Evolutionary conservation across 2,797 vertebrate genomes (phyloP), one percentile per base, ranked within the genome.

Genomic region (Chlorospingus flavigularis): DNA sequence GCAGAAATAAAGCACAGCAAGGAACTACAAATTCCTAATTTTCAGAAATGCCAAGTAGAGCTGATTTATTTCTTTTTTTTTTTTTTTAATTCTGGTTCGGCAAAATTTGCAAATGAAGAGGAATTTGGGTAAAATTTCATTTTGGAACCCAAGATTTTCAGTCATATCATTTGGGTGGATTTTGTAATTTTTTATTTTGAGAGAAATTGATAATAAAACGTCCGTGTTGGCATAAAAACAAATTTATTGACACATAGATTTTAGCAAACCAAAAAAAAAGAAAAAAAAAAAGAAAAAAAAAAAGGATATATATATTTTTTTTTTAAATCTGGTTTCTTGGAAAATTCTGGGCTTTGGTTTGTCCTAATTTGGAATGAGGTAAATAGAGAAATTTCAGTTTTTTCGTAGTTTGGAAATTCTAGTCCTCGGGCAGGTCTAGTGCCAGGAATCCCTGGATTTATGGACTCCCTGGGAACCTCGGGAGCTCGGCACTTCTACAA

Each of bases 401-500:
- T 85, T 55, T 66, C 2, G 33, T 6, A 1, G 61, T 55, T 72
- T 82, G 92, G 74, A 40, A 82, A 82, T 67, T 45, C 67, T 94
- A 76, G 62, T 95, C 86, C 92, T 89, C 14, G 3, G 62, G 78
- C 42, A 39, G 68, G 68, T 88, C 42, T 86, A 93, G 57, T 24
- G 47, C 70, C 79, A 71, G 90, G 85, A 86, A 86, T n/a, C 65
- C 85, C 31, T 8, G 57, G 16, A 30, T 55, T 86, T 58, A 42
- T 12, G 26, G 86, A 47, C 88, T 67, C 53, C 70, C 15, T 43
- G 82, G 88, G 82, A 73, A 47, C 40, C 73, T 68, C 20, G 35
- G 85, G 50, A 71, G 62, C 82, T 96, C 85, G 74, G 94, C 94
- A 95, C 91, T 95, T 96, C 94, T 91, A 45, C 50, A 84, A 90